phyloP scores from a whole-genome alignment of 2,113 vertebrate genomes.

The Limanda limanda region DNA sequence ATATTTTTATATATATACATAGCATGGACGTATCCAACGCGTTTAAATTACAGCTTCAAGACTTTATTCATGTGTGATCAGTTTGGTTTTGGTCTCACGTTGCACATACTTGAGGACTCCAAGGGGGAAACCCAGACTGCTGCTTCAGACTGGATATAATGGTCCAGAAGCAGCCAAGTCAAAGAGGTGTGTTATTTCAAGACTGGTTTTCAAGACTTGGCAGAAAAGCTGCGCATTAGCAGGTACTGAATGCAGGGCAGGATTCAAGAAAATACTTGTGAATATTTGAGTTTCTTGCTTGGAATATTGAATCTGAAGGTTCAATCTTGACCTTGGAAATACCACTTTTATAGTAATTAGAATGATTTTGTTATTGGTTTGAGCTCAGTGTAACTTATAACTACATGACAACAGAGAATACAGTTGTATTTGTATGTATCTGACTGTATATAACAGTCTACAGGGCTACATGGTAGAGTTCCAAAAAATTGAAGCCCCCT shows the following conservation, averaged over 20 bases:
- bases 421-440: too few relatives aligned
- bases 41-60: neutral
- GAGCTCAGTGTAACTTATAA: too few relatives aligned
- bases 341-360: too few relatives aligned
- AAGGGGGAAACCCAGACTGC: neutral
- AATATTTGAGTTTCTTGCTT: neutral
- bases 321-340: too few relatives aligned
- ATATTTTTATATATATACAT: too few relatives aligned
- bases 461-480: too few relatives aligned
- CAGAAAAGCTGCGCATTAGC: neutral
- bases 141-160: neutral
- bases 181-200: neutral
- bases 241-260: neutral
- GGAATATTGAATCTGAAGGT: neutral
- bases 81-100: constrained; percentile 16
- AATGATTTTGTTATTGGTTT: too few relatives aligned
- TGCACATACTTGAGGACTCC: neutral
- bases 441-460: too few relatives aligned
- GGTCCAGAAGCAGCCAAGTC: neutral
- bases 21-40: neutral
- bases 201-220: neutral
- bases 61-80: neutral
- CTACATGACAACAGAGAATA: too few relatives aligned
- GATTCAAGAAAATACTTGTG: neutral
- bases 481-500: too few relatives aligned